Evolutionary conservation across 1,140 invertebrate species (phyloP).

Genomic region (Calliopsis andreniformis): DNA sequence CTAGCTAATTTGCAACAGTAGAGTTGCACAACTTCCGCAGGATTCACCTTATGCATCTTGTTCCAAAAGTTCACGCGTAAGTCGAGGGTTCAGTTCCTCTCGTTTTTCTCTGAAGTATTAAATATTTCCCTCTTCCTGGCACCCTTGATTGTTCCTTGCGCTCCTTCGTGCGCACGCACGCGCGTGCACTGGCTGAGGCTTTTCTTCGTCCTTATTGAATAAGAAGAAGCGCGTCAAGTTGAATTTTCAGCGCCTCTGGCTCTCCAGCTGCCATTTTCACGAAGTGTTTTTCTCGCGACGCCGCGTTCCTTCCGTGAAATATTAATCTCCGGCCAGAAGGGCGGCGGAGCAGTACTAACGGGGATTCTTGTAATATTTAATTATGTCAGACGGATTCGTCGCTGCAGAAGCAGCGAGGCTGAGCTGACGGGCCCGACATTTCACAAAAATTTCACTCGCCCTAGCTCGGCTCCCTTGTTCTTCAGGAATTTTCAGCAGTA

Average conservation of each 20-base stretch:
- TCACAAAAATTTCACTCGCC: slow-evolving; percentile 34
- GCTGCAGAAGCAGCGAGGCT: slow-evolving; percentile 6
- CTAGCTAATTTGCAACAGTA: neutral
- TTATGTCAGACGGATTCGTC: slow-evolving; percentile 54
- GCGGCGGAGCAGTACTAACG: slow-evolving; percentile 51
- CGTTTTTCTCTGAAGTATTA: slow-evolving; percentile 8
- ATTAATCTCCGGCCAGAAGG: slow-evolving; percentile 52
- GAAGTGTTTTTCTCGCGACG: slow-evolving; percentile 56
- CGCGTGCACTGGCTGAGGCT: neutral
- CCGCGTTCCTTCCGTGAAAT: slow-evolving; percentile 48
- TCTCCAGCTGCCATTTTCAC: slow-evolving; percentile 36
- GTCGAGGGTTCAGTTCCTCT: neutral
- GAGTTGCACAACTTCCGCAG: neutral
- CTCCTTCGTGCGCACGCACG: neutral
- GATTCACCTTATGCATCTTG: neutral
- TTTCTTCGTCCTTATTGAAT: slow-evolving; percentile 25
- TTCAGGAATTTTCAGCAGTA: too few species aligned
- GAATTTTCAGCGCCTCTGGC: slow-evolving; percentile 32
- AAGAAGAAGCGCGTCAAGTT: slow-evolving; percentile 20
- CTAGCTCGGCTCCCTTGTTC: neutral
- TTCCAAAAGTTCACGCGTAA: neutral
- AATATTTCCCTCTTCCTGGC: slow-evolving; percentile 12
- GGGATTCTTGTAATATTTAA: slow-evolving; percentile 63
- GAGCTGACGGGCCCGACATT: slow-evolving; percentile 47
- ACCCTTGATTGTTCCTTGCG: neutral